Percentiles rank a stretch among this genome's conserved stretches.
Evolutionary conservation across 2,888 invertebrate species (phyloP).

Genomic region (Drosophila fungiperda): DNA sequence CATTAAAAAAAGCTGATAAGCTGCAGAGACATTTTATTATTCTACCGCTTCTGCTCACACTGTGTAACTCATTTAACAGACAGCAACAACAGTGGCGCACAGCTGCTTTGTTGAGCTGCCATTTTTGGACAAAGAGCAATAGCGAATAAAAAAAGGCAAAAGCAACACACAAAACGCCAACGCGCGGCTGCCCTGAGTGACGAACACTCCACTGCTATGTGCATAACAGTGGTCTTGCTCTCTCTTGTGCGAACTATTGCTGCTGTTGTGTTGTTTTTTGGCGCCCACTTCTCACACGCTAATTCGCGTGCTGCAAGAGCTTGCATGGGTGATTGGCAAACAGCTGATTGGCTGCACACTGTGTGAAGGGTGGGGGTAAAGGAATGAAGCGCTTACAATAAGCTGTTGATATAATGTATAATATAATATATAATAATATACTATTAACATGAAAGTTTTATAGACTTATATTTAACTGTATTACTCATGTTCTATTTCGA

Average conservation of each 20-base stretch:
- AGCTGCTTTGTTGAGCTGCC: constrained; percentile 55
- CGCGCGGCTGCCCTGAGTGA: constrained; percentile 18
- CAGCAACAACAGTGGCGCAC: constrained; percentile 32
- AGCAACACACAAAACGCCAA: constrained; percentile 30
- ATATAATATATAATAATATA: neutral
- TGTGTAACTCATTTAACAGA: neutral
- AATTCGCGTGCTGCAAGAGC: constrained; percentile 68
- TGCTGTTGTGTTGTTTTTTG: constrained; percentile 62
- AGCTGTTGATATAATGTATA: neutral
- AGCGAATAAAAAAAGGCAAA: constrained; percentile 7
- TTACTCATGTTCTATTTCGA: neutral
- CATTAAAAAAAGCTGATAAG: neutral
- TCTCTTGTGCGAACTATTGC: constrained; percentile 30
- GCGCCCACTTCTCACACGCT: constrained; percentile 67
- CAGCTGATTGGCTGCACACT: constrained; percentile 58
- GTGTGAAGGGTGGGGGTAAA: neutral
- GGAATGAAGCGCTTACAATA: constrained; percentile 20
- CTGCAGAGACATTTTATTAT: neutral
- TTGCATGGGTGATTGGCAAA: constrained; percentile 43
- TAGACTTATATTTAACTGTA: neutral
- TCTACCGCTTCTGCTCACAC: neutral
- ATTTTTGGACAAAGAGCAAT: constrained; percentile 47
- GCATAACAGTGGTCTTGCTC: constrained; percentile 44
- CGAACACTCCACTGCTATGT: constrained; percentile 4
- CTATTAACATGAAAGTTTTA: neutral